Evolutionary conservation across 92 coral and sea anemone species (phyloP).

Genomic region (Metridium senile): DNA sequence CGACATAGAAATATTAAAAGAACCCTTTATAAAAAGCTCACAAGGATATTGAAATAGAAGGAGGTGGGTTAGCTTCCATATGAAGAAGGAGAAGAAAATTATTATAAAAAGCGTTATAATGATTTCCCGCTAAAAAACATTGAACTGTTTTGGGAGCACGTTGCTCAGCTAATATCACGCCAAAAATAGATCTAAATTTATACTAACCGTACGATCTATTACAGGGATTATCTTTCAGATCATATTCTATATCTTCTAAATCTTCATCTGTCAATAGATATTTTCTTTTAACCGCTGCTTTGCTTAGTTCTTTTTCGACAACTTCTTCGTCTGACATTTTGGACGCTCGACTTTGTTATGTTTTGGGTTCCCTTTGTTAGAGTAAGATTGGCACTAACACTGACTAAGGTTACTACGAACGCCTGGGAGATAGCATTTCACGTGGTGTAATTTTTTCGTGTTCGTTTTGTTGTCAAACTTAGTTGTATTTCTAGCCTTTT

Average conservation of each 20-base stretch:
- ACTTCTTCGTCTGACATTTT: neutral
- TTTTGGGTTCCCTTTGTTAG: slow-evolving; percentile 14
- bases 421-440: slow-evolving; percentile 15
- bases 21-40: too few species aligned
- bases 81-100: too few species aligned
- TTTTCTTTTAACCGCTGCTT: slow-evolving; percentile 74
- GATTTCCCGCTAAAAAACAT: too few species aligned
- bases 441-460: slow-evolving; percentile 28
- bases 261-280: slow-evolving; percentile 75
- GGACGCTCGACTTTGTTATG: slow-evolving; percentile 21
- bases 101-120: too few species aligned
- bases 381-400: slow-evolving; percentile 49
- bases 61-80: neutral
- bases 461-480: neutral
- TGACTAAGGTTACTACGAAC: slow-evolving; percentile 33
- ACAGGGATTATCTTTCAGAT: slow-evolving; percentile 65
- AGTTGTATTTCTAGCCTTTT: neutral
- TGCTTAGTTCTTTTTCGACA: slow-evolving; percentile 48
- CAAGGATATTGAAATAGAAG: neutral
- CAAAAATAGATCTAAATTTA: neutral
- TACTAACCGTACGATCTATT: slow-evolving; percentile 66
- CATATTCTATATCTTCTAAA: slow-evolving; percentile 57
- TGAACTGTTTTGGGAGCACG: too few species aligned
- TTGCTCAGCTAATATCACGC: too few species aligned
- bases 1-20: too few species aligned